Base-by-base conservation (phyloP, 2,888 invertebrate species). In the Cosmia pyralina region DNA sequence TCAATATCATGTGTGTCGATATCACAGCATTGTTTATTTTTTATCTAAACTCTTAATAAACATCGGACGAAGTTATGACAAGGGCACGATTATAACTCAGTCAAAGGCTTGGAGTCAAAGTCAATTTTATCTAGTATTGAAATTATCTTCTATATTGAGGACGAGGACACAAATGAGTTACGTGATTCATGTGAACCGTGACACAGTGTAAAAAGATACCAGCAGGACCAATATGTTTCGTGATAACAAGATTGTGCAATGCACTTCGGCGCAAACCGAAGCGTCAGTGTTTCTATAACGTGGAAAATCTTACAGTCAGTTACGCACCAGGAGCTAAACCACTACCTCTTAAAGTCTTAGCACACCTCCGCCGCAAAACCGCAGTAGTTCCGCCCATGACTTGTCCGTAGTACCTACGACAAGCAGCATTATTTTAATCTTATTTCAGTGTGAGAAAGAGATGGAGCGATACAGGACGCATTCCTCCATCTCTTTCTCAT, bases 121-220 rank as follows among this genome's bases (percentile, higher is more conserved):
- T 77, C 69, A 85, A 77, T 82, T 85, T 79, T 82, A 85, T 86
- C 76, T 69, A 75, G 67, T 73, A 84, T 83, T 85, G 69, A 82
- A 86, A 82, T 86, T 79, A 86, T 85, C 83, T 69, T 66, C 41
- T 57, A 46, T 64, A 85, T 82, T 74, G 85, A 73, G 85, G 44
- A 85, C 87, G 81, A 87, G 85, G 85, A 78, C 85, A 63, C 53
- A 60, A 76, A 81, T 81, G 74, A 72, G 70, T 71, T 80, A 85
- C 75, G 77, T 78, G 66, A 64, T 82, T 69, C 70, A 57, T 77
- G 58, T 82, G 82, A 66, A 73, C 55, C 11, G n/a, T n/a, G 53
- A 0, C 58, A 62, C 48, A 58, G 48, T 50, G 17, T 44, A 50
- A 0, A 46, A 46, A 46, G 1, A 41, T 60, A 10, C 0, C 67